A percentile compares a stretch with the other conserved stretches of the same genome.
Conservation (phyloP, 2,888 invertebrate genomes). For the Rhopalosiphum nymphaeae region DNA sequence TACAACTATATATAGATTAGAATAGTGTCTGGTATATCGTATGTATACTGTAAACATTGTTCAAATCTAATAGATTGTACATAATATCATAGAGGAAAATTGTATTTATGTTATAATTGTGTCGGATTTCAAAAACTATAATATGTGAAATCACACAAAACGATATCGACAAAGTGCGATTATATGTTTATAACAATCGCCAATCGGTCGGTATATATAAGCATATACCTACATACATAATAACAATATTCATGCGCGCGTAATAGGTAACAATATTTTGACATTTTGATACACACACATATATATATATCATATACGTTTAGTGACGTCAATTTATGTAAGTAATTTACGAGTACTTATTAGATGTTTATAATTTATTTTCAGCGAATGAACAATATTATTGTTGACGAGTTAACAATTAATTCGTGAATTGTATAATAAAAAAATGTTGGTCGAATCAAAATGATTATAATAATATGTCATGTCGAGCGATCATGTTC, state of each 20-base stretch:
- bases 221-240: background rate
- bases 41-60: background rate
- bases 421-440: background rate
- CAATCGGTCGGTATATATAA: background rate
- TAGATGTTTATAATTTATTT: background rate
- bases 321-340: background rate
- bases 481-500: background rate
- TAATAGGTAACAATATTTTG: background rate
- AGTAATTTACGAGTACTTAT: background rate
- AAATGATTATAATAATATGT: background rate
- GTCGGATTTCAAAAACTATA: background rate
- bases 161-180: background rate
- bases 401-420: background rate
- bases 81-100: background rate
- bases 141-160: constrained; percentile 6
- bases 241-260: background rate
- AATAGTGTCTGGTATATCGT: background rate
- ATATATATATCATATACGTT: background rate
- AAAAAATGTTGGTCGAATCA: background rate
- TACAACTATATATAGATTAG: background rate
- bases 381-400: background rate
- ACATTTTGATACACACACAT: background rate
- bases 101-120: background rate
- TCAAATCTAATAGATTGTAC: background rate
- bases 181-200: background rate